A percentile compares a stretch with the other conserved stretches of the same genome.
phyloP scores from a whole-genome alignment of 2,888 invertebrate genomes.

The Stictocephala bisonia region DNA sequence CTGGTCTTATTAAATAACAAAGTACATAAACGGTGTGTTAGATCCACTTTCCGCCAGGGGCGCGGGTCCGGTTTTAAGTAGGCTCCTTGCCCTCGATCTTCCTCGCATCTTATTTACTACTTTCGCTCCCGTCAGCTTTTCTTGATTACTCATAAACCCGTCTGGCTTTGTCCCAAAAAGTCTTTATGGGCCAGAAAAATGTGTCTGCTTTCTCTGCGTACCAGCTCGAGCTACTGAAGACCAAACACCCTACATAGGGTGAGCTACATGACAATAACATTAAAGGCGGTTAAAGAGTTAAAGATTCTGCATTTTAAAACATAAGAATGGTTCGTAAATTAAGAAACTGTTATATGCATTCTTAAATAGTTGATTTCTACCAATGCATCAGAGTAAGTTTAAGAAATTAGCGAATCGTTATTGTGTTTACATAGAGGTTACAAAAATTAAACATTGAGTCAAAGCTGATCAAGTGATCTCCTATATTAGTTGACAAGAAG shows the following conservation, averaged over 20 bases:
- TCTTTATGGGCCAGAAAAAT: conserved; percentile 11
- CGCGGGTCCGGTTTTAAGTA: conserved; percentile 16
- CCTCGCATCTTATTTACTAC: conserved; percentile 33
- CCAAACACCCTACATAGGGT: too few relatives aligned
- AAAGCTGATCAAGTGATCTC: too few relatives aligned
- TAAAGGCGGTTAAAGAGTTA: too few relatives aligned
- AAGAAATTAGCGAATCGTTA: too few relatives aligned
- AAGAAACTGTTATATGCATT: too few relatives aligned
- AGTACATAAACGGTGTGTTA: background rate
- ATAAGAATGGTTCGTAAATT: too few relatives aligned
- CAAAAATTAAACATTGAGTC: too few relatives aligned
- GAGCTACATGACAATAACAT: too few relatives aligned
- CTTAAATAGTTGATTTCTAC: too few relatives aligned
- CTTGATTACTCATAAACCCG: conserved; percentile 28
- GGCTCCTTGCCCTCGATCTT: conserved; percentile 28
- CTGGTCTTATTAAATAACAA: conserved; percentile 5
- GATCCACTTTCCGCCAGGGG: conserved; percentile 22
- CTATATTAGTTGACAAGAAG: too few relatives aligned
- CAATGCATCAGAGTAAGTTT: too few relatives aligned
- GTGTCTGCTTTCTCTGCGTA: conserved; percentile 19
- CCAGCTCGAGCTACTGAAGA: background rate
- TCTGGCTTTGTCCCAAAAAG: conserved; percentile 16
- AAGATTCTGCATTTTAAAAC: background rate
- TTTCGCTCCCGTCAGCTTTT: conserved; percentile 22
- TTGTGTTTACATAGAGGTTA: too few relatives aligned